Conservation (phyloP, 2,888 invertebrate species). For the Linhomoeus sp. region DNA sequence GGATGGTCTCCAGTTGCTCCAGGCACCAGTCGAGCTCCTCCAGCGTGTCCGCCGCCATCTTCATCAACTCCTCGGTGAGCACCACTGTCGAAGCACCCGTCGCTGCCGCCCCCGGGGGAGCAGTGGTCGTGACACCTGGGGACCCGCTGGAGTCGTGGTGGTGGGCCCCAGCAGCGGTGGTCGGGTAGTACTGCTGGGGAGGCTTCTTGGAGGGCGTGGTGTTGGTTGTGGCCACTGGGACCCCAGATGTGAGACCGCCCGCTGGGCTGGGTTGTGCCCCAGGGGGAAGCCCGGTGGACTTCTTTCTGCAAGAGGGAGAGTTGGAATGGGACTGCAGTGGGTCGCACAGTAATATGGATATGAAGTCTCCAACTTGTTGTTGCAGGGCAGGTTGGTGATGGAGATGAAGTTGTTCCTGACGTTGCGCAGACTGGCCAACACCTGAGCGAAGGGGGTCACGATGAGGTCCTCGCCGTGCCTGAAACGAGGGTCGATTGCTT, state of each 20-base stretch:
- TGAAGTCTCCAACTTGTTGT: no score
- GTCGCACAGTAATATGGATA: no score
- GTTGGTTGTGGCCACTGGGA: no score
- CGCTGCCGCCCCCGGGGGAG: not conserved
- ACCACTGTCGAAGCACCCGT: not conserved
- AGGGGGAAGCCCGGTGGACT: no score
- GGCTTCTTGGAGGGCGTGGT: no score
- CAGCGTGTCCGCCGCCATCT: slow-evolving; percentile 76
- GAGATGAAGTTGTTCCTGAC: slow-evolving; percentile 92
- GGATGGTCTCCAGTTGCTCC: slow-evolving; percentile 97
- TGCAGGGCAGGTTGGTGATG: slow-evolving; percentile 62
- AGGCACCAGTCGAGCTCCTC: slow-evolving; percentile 99
- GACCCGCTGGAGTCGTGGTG: not conserved
- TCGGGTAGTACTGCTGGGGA: not conserved
- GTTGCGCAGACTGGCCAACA: slow-evolving; percentile 90
- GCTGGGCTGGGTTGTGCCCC: no score
- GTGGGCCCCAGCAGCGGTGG: not conserved
- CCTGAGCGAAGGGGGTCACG: slow-evolving; percentile 99
- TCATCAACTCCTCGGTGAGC: not conserved
- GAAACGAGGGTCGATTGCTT: no score
- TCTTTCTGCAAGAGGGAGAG: no score
- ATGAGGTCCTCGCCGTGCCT: slow-evolving; percentile 98
- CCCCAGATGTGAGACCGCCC: no score
- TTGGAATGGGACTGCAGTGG: no score
- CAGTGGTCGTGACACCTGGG: not conserved